Evolutionary conservation across 2,113 vertebrate genomes (phyloP).

Genomic region (Callopanchax toddi): DNA sequence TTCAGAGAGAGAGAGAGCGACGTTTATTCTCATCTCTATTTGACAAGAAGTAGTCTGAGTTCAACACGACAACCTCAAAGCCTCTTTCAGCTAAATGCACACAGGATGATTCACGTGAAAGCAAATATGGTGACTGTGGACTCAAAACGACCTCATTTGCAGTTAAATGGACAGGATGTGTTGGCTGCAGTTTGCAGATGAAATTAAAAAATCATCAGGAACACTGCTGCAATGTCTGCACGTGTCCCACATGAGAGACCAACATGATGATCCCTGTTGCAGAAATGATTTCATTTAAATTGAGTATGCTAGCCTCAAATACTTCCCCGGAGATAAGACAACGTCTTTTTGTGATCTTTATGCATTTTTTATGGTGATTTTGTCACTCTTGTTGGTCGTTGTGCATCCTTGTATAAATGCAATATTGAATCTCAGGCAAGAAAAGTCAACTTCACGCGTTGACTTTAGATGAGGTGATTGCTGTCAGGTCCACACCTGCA

Average conservation of each 20-base stretch:
- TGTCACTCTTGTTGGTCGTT: neutral
- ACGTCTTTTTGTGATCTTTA: slow-evolving; percentile 4
- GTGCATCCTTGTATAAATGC: neutral
- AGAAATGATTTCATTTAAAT: neutral
- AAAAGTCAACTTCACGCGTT: slow-evolving; percentile 6
- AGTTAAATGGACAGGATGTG: slow-evolving; percentile 31
- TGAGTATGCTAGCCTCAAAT: neutral
- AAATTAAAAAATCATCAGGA: slow-evolving; percentile 27
- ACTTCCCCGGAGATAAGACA: neutral
- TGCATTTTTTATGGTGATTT: slow-evolving; percentile 4
- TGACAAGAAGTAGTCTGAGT: slow-evolving; percentile 31
- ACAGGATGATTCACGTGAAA: slow-evolving; percentile 22
- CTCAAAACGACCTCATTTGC: slow-evolving; percentile 27
- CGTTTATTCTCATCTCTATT: slow-evolving; percentile 37
- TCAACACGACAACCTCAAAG: slow-evolving; percentile 40
- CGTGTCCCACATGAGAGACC: neutral
- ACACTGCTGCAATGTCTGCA: slow-evolving; percentile 6
- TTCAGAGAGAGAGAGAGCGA: slow-evolving; percentile 11
- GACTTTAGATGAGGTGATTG: neutral
- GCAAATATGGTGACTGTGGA: slow-evolving; percentile 7
- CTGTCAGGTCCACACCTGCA: neutral
- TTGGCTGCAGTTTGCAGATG: slow-evolving; percentile 10
- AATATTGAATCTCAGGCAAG: slow-evolving; percentile 3
- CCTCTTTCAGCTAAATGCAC: slow-evolving; percentile 30
- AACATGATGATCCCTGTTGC: neutral